A percentile compares a stretch with the other conserved stretches of the same genome.
Evolutionary conservation across 2,797 vertebrate genomes (phyloP).

Genomic region (Streptopelia turtur): DNA sequence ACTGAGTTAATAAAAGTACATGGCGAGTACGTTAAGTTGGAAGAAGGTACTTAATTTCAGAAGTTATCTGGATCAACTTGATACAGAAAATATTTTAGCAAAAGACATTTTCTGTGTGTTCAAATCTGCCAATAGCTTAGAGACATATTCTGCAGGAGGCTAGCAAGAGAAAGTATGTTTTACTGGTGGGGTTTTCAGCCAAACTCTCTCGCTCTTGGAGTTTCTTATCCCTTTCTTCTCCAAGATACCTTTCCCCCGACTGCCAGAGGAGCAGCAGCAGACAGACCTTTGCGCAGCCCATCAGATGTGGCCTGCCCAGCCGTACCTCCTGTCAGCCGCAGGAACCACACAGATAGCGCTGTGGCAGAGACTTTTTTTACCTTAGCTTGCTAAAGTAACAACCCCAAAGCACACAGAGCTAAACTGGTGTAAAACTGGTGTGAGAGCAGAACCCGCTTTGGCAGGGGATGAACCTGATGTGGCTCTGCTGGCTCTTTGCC

Average conservation of each 20-base stretch:
- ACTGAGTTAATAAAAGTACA: background rate
- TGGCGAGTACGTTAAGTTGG: background rate
- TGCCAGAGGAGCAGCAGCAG: background rate
- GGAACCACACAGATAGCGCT: background rate
- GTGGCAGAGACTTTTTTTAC: fast-evolving
- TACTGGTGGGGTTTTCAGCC: conserved; percentile 15
- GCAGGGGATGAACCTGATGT: background rate
- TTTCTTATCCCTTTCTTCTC: conserved; percentile 23
- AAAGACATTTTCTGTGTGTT: background rate
- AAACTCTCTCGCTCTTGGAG: background rate
- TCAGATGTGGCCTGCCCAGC: background rate
- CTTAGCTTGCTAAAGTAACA: background rate
- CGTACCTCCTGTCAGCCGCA: background rate
- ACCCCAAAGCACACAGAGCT: background rate
- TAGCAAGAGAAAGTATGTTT: background rate
- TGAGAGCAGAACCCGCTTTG: background rate
- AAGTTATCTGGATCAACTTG: background rate
- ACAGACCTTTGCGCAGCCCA: background rate
- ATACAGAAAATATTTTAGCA: background rate
- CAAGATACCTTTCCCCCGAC: background rate
- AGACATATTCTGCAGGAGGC: conserved; percentile 6
- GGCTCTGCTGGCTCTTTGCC: background rate
- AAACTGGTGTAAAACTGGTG: background rate
- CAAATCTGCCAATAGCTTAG: conserved; percentile 17
- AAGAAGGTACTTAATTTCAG: background rate